Conservation (phyloP, 2,113 vertebrate species). For the Lichenostomus cassidix region DNA sequence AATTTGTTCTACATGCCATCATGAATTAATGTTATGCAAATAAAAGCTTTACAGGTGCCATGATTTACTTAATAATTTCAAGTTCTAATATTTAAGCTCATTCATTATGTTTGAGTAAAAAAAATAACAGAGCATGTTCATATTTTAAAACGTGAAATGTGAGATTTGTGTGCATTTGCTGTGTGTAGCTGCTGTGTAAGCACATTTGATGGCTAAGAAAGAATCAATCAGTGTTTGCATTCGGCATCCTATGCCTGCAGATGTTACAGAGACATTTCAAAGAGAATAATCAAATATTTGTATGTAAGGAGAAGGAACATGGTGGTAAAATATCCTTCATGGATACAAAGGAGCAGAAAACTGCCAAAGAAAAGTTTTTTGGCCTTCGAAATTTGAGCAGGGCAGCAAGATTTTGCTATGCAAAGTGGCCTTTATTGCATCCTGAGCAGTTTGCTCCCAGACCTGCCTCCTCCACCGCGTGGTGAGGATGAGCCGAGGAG, state of each 20-base stretch:
- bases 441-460: not conserved
- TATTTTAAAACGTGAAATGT: constrained; percentile 66
- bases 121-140: not conserved
- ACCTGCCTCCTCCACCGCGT: fast-evolving
- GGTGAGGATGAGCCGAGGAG: not conserved
- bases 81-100: constrained; percentile 79
- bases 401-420: not conserved
- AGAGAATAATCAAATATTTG: constrained; percentile 62
- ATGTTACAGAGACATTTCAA: constrained; percentile 58
- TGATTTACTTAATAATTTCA: constrained; percentile 84
- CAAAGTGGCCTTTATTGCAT: not conserved
- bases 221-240: constrained; percentile 55
- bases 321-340: not conserved
- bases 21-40: constrained; percentile 84
- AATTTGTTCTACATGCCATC: constrained; percentile 80
- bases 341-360: not conserved
- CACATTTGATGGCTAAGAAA: constrained; percentile 56
- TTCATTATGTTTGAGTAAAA: constrained; percentile 72
- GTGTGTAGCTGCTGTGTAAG: constrained; percentile 51
- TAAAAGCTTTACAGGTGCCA: constrained; percentile 76
- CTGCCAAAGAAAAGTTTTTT: not conserved
- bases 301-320: not conserved
- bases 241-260: not conserved
- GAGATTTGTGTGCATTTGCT: constrained; percentile 65
- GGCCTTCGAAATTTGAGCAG: not conserved